These are phyloP conservation scores for Ostrea edulis DNA, from an alignment of 1,140 invertebrate genomes.

Conservation along the genomic window DNA sequence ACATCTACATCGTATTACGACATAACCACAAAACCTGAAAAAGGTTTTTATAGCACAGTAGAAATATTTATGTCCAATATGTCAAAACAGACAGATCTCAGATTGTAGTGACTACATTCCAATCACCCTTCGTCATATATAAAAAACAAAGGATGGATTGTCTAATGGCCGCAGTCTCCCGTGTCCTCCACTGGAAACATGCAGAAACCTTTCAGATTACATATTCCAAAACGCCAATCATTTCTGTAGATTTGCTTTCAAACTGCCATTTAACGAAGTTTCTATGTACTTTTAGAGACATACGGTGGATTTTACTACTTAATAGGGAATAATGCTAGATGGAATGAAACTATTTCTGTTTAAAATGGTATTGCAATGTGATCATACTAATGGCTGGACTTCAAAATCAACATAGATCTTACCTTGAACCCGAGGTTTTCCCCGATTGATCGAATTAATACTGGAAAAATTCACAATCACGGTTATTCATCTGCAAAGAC, in stretches of 20 bases:
- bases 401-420: background rate
- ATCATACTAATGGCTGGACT: background rate
- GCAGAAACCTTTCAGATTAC: background rate
- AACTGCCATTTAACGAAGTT: background rate
- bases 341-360: background rate
- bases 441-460: background rate
- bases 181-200: background rate
- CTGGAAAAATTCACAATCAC: background rate
- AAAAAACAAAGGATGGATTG: conserved; percentile 10
- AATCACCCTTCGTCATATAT: background rate
- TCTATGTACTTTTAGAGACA: background rate
- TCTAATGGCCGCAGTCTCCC: background rate
- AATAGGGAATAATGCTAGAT: background rate
- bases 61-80: background rate
- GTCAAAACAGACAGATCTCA: background rate
- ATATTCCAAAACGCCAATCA: background rate
- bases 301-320: background rate
- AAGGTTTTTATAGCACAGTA: background rate
- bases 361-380: background rate
- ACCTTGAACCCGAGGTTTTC: background rate
- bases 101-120: conserved; percentile 8
- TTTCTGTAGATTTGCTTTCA: background rate
- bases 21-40: background rate
- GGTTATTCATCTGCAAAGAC: background rate
- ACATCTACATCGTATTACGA: background rate